Evolutionary conservation across 2,888 invertebrate genomes (phyloP).

Genomic region (Thera obeliscata): DNA sequence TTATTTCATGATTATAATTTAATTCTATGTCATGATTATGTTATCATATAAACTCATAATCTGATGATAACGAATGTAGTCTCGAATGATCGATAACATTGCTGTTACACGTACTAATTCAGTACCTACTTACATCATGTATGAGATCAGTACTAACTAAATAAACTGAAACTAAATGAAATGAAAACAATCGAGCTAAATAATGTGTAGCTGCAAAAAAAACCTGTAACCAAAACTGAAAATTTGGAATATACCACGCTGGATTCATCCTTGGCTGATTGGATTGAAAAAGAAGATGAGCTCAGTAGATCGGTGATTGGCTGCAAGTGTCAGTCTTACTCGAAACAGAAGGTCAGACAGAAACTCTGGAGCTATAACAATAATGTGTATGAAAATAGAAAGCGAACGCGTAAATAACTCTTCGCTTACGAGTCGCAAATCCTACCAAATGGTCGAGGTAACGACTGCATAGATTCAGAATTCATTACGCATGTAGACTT

Average conservation of each 20-base stretch:
- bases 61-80: conserved; percentile 5
- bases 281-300: neutral
- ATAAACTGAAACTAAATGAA: too few relatives aligned
- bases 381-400: conserved; percentile 50
- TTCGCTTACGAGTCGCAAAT: conserved; percentile 47
- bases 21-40: neutral
- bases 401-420: conserved; percentile 47
- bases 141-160: too few relatives aligned
- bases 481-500: neutral
- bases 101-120: neutral
- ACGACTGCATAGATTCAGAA: conserved; percentile 15
- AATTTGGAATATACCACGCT: too few relatives aligned
- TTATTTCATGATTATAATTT: neutral
- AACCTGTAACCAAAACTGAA: too few relatives aligned
- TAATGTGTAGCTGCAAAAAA: too few relatives aligned
- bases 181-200: too few relatives aligned
- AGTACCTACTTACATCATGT: too few relatives aligned
- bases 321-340: neutral
- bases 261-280: too few relatives aligned
- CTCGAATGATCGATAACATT: conserved; percentile 4
- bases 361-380: conserved; percentile 46
- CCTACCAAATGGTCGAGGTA: conserved; percentile 36
- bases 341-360: conserved; percentile 26
- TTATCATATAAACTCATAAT: neutral
- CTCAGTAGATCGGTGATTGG: neutral